Base-by-base conservation (phyloP, 35 echinoderm and acorn worm species). In the Ophioderma brevispina region DNA sequence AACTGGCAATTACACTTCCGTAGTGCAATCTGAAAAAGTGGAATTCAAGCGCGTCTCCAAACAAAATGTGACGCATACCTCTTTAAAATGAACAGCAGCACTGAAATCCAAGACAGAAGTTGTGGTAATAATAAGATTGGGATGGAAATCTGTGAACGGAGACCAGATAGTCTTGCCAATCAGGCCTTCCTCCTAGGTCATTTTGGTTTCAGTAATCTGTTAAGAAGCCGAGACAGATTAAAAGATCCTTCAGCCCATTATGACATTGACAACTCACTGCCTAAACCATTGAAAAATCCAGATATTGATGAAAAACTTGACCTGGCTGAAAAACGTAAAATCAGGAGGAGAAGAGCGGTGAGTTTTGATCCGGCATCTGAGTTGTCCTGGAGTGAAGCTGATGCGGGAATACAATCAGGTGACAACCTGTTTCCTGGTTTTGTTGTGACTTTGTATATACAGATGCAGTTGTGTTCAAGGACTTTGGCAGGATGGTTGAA, bases 401-500 rank as follows among this genome's bases (percentile, higher is more conserved):
- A 46, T 17, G 0, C 30, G 78, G 81, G 31, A 31, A 0, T 75
- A 10, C 19, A 10, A 13, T 17, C 80, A 18, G 23, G 55, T 32
- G 34, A 31, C 33, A 25, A 35, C 5, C 15, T 75, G 33, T 75
- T 77, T 36, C 18, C 89, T 6, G 80, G 37, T 18, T 35, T 90
- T 25, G 31, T 31, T 37, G 55, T 82, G 13, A 84, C 30, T 55
- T 76, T 93, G 36, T 84, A 84, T 84, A 93, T 93, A 39, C 92
- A 93, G 70, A 93, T 93, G 92, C 86, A 93, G 80, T 37, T 93
- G 64, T 93, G 92, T 55, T 84, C 59, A 1, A 64, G 76, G 36
- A 93, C 85, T 18, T 37, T 93, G 33, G 23, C 64, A 50, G 35
- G 35, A 31, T 93, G 92, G 92, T 19, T 93, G 23, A 55, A 42